Conservation (phyloP, 2,888 invertebrate genomes). For the Zelleria hepariella region DNA sequence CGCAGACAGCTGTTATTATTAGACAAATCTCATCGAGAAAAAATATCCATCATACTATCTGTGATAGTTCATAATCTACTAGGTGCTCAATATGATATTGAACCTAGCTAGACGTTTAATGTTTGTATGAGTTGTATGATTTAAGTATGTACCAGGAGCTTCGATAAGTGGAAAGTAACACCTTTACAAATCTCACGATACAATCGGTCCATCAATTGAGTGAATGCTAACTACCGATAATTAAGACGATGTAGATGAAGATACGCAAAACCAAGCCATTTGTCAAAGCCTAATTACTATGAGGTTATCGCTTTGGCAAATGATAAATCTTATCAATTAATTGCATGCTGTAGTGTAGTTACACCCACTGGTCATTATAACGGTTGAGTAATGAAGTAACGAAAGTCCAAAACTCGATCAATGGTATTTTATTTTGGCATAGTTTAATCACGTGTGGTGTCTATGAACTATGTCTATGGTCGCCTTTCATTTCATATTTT, state of each 20-base stretch:
- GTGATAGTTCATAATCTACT: too few species aligned
- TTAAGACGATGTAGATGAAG: not conserved
- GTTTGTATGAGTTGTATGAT: too few species aligned
- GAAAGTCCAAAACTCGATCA: not conserved
- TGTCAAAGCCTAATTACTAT: not conserved
- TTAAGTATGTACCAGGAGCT: too few species aligned
- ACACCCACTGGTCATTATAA: not conserved
- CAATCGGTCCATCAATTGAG: not conserved
- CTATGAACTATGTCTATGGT: too few species aligned
- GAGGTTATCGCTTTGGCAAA: not conserved
- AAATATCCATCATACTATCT: too few species aligned
- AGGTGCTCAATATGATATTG: too few species aligned
- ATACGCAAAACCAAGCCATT: not conserved
- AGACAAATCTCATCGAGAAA: too few species aligned
- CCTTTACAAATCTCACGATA: too few species aligned
- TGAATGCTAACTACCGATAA: not conserved
- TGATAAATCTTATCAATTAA: not conserved
- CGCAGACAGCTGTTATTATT: too few species aligned
- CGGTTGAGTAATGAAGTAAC: not conserved
- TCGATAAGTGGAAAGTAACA: too few species aligned
- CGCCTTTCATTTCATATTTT: too few species aligned
- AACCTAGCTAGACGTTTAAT: too few species aligned
- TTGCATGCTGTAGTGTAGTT: not conserved
- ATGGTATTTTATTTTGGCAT: not conserved
- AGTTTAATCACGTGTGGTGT: not conserved